These are phyloP conservation scores for Dipus sagitta DNA, from an alignment of 2,797 vertebrate species.

Conservation along the genomic window DNA sequence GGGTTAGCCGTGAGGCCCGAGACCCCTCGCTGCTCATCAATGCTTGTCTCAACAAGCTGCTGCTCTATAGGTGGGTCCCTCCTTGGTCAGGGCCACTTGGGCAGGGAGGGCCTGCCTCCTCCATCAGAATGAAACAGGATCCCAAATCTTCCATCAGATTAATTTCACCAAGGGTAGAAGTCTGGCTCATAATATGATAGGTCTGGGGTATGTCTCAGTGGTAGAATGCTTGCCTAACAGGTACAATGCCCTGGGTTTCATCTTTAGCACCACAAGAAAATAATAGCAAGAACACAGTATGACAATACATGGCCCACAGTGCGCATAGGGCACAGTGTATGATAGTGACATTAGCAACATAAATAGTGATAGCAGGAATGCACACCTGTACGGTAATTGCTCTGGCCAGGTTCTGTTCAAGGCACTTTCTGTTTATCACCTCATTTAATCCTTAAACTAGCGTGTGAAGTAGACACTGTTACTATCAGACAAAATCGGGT, in stretches of 20 bases:
- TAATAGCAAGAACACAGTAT: background rate
- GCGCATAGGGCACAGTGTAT: background rate
- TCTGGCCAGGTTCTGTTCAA: background rate
- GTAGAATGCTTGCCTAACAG: background rate
- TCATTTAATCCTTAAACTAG: background rate
- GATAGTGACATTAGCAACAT: background rate
- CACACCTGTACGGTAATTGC: background rate
- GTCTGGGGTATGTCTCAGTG: background rate
- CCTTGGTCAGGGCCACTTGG: background rate
- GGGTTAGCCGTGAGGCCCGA: constrained; percentile 96
- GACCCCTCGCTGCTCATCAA: constrained; percentile 96
- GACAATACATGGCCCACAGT: background rate
- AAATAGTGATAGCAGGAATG: background rate
- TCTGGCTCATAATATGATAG: background rate
- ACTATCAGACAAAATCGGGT: background rate
- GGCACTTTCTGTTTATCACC: background rate
- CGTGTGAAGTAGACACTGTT: background rate
- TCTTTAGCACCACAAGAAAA: background rate
- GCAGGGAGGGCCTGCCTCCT: background rate
- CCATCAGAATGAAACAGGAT: background rate
- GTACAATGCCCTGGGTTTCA: background rate
- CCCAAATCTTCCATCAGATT: background rate
- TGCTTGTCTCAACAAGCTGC: constrained; percentile 95
- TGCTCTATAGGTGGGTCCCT: constrained; percentile 93
- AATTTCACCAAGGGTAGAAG: background rate